Conservation (phyloP, 2,888 invertebrate species). For the Acleris cristana region DNA sequence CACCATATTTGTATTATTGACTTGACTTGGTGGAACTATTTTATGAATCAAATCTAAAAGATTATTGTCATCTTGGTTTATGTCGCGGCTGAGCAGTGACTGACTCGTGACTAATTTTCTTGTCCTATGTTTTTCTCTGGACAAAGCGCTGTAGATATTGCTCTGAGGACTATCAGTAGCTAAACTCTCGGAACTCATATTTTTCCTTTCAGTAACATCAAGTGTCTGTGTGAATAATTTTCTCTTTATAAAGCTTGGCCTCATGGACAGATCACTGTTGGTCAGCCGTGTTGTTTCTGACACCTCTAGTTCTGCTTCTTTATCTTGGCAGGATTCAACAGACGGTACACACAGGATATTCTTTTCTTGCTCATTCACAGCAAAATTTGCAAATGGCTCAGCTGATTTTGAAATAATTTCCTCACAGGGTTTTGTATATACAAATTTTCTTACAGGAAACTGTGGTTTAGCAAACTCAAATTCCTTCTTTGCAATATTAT, state of each 20-base stretch:
- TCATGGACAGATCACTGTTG: slow-evolving; percentile 60
- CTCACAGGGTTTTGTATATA: slow-evolving; percentile 17
- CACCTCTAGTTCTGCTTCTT: slow-evolving; percentile 37
- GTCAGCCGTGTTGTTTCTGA: slow-evolving; percentile 37
- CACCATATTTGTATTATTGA: slow-evolving; percentile 58
- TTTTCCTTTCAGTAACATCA: slow-evolving; percentile 64
- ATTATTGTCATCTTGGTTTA: slow-evolving; percentile 60
- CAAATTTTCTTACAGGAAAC: slow-evolving; percentile 54
- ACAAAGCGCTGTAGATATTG: slow-evolving; percentile 53
- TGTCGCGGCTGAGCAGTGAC: slow-evolving; percentile 66
- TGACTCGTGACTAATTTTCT: slow-evolving; percentile 67
- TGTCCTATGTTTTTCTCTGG: slow-evolving; percentile 67
- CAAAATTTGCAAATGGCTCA: slow-evolving; percentile 38
- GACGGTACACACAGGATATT: slow-evolving; percentile 14
- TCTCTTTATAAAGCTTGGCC: slow-evolving; percentile 74
- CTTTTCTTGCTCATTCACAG: slow-evolving; percentile 39
- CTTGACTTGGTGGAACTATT: slow-evolving; percentile 67
- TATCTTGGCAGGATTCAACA: slow-evolving; percentile 7
- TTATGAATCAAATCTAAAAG: slow-evolving; percentile 71
- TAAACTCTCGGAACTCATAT: slow-evolving; percentile 53
- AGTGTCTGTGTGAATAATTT: slow-evolving; percentile 73
- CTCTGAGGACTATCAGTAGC: slow-evolving; percentile 59
- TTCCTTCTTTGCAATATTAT: slow-evolving; percentile 44
- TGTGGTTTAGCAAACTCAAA: slow-evolving; percentile 65
- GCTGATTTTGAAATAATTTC: slow-evolving; percentile 51